A percentile compares a stretch with the other conserved stretches of the same genome.
Evolutionary conservation across 1,140 invertebrate species (phyloP).

Genomic region (Drosophila setifemur): DNA sequence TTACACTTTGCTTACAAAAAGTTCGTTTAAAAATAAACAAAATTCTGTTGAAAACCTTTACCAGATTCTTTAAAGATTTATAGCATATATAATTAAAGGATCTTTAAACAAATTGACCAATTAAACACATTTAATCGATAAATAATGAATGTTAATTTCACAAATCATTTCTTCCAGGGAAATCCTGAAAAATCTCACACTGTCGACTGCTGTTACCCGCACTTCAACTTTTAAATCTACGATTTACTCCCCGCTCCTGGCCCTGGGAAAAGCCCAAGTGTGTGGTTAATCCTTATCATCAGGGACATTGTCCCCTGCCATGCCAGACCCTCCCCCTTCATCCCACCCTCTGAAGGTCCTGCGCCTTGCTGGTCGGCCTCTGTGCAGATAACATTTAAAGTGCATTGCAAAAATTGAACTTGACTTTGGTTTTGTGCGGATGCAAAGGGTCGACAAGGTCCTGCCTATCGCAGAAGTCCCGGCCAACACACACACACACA

Average conservation of each 20-base stretch:
- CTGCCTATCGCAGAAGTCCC: slow-evolving; percentile 26
- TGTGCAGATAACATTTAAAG: slow-evolving; percentile 48
- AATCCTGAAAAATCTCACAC: slow-evolving; percentile 11
- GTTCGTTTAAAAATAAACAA: too few relatives aligned
- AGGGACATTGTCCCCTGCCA: slow-evolving; percentile 1
- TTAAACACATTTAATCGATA: too few relatives aligned
- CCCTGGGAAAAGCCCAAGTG: slow-evolving; percentile 5
- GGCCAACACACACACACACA: slow-evolving; percentile 10
- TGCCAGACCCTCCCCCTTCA: not conserved
- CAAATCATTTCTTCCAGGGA: not conserved
- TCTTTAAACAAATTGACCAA: too few relatives aligned
- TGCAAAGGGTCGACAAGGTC: slow-evolving; percentile 1
- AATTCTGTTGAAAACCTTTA: too few relatives aligned
- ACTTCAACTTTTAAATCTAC: not conserved
- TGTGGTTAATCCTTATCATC: slow-evolving; percentile 42
- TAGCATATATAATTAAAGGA: too few relatives aligned
- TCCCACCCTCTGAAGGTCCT: slow-evolving; percentile 6
- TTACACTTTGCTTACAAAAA: too few relatives aligned
- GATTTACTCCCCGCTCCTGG: not conserved
- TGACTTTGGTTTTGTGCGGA: slow-evolving; percentile 30
- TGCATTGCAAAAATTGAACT: slow-evolving; percentile 54
- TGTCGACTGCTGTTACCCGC: not conserved
- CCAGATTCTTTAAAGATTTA: too few relatives aligned
- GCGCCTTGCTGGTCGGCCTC: too few relatives aligned
- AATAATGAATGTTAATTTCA: too few relatives aligned